Base-by-base conservation (phyloP, 2,797 vertebrate species). In the Antennarius maculatus region DNA sequence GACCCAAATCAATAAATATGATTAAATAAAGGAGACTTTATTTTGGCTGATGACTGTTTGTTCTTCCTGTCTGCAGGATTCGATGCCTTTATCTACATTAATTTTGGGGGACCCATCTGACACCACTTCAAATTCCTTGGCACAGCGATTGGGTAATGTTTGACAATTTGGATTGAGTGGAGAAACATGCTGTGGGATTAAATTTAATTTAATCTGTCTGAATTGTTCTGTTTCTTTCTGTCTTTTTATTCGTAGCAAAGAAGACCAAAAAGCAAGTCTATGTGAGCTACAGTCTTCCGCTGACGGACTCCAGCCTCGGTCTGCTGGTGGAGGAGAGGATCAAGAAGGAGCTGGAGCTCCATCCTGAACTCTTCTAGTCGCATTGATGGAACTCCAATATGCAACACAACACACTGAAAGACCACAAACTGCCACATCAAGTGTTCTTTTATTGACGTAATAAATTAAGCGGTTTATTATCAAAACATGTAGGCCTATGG, bases 191-290 rank as follows among this genome's bases (percentile, higher is more conserved):
- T 1, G 23, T 23, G 23, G 23, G 23, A n/a, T n/a, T n/a, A n/a
- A 2, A 23, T 23, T 23, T 23, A 23, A 23, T 23, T 23, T 23
- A 23, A 23, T 23, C 23, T 23, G 1, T 23, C 23, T 23, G 23
- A 23, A 2, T 23, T 23, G 23, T 23, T 23, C 7, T n/a, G 6
- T 55, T 7, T 69, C 5, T 55, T 7, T 69, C 5, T 55, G 34
- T 61, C 58, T 71, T 16, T 47, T 34, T 23, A 34, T 72, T 80
- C 68, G 39, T 89, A 98, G 97, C 97, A 77, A 96, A 95, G 94
- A 97, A 95, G 93, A 99, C 97, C 3, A 95, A 94, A 88, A 99
- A 98, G 69, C 97, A 99, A 86, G 93, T 98, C 52, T 99, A 96
- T 88, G 95, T 97, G 84, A 99, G 97, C 85, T 96, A 96, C 85